A percentile compares a stretch with the other conserved stretches of the same genome.
phyloP scores from a whole-genome alignment of 2,888 invertebrate genomes.

The Lysandra bellargus region DNA sequence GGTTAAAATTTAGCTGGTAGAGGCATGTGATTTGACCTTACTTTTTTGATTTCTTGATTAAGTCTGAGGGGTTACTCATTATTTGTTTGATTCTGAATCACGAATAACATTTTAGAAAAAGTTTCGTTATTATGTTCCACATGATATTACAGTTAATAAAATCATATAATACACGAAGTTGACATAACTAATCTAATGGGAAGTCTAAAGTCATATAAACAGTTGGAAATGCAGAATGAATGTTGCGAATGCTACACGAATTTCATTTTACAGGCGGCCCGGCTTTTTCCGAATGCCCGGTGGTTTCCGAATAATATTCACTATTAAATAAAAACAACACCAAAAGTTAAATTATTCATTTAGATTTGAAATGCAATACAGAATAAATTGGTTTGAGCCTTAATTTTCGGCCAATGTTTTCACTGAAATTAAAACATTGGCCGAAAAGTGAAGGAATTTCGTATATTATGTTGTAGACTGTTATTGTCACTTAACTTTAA shows the following conservation, averaged over 20 bases:
- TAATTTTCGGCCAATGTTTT: background rate
- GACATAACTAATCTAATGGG: background rate
- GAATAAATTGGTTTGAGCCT: constrained; percentile 1
- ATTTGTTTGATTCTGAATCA: too few relatives aligned
- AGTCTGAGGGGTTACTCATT: too few relatives aligned
- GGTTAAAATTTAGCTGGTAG: too few relatives aligned
- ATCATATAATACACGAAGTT: background rate
- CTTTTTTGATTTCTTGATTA: too few relatives aligned
- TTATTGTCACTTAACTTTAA: background rate
- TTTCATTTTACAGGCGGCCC: constrained; percentile 44
- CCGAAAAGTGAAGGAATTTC: too few relatives aligned
- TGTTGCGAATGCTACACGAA: constrained; percentile 26
- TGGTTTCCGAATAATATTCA: constrained; percentile 37
- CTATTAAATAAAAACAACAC: constrained; percentile 10
- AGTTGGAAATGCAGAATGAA: constrained; percentile 16
- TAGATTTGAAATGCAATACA: constrained; percentile 26
- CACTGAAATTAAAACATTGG: background rate
- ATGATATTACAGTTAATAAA: background rate
- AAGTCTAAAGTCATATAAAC: background rate
- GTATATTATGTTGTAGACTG: background rate
- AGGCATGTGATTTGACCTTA: too few relatives aligned
- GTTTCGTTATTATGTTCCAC: background rate
- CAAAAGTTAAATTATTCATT: constrained; percentile 29
- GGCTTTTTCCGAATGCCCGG: constrained; percentile 40
- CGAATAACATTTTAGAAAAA: background rate